These are phyloP conservation scores for Orcinus orca DNA, from an alignment of 2,113 vertebrate species.

Conservation along the genomic window DNA sequence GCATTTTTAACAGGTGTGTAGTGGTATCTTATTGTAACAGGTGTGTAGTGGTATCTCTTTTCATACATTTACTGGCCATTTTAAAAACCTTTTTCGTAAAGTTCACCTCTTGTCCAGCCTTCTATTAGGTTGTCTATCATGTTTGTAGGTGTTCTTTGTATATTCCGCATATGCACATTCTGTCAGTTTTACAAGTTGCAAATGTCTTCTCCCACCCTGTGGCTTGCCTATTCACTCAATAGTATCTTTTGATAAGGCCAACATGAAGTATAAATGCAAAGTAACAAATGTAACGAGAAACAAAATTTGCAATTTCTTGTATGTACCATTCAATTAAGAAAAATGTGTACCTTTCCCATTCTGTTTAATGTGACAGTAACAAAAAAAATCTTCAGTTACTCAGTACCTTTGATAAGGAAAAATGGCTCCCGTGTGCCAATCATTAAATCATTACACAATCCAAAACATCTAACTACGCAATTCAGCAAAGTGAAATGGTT, in stretches of 20 bases:
- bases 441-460: neutral
- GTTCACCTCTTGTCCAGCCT: neutral
- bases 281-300: neutral
- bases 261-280: neutral
- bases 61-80: neutral
- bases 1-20: too few species aligned
- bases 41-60: neutral
- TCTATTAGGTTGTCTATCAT: neutral
- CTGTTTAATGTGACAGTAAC: neutral
- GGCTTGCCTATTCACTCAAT: neutral
- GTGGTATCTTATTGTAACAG: too few species aligned
- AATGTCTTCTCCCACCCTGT: neutral
- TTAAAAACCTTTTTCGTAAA: neutral
- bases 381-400: neutral
- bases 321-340: neutral
- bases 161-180: neutral
- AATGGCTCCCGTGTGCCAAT: neutral
- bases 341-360: neutral
- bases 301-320: neutral
- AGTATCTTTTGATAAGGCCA: neutral
- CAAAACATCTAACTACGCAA: neutral
- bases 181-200: neutral
- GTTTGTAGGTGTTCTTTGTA: neutral
- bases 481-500: constrained; percentile 1
- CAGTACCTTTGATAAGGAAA: neutral